These are phyloP conservation scores for Dicrurus megarhynchus DNA, from an alignment of 2,113 vertebrate genomes.

Conservation along the genomic window DNA sequence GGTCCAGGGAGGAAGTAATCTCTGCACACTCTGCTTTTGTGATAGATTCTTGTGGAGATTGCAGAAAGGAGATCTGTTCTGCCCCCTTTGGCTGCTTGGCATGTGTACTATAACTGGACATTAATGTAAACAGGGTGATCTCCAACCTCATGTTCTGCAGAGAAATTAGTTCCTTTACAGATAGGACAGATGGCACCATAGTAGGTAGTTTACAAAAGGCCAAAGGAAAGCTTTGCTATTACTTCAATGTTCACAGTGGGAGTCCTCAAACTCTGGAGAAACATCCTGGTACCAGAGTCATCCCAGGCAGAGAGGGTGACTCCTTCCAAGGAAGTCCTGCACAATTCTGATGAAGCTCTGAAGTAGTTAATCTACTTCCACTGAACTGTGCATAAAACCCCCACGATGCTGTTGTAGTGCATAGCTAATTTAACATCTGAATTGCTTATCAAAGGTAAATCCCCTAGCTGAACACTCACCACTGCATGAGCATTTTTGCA, in stretches of 20 bases:
- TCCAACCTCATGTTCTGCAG: neutral
- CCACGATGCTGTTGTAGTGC: neutral
- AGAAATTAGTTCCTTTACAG: neutral
- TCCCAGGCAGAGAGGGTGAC: rapidly evolving
- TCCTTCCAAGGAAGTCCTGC: neutral
- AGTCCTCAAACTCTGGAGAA: neutral
- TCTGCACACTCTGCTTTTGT: neutral
- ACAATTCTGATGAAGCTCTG: neutral
- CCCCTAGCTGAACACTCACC: neutral
- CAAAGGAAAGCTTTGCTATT: neutral
- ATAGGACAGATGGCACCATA: neutral
- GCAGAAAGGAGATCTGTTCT: neutral
- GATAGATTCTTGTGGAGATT: neutral
- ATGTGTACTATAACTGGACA: rapidly evolving
- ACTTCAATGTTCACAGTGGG: neutral
- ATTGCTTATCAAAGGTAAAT: conserved; percentile 9
- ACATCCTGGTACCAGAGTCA: neutral
- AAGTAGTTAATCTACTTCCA: neutral
- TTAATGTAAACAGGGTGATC: neutral
- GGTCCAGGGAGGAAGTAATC: neutral
- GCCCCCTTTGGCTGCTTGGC: neutral
- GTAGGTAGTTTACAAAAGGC: neutral
- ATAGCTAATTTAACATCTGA: neutral
- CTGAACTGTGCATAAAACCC: neutral
- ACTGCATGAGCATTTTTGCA: neutral